These are phyloP conservation scores for Trichonephila clavipes DNA, from an alignment of 1,140 invertebrate genomes.

Conservation along the genomic window DNA sequence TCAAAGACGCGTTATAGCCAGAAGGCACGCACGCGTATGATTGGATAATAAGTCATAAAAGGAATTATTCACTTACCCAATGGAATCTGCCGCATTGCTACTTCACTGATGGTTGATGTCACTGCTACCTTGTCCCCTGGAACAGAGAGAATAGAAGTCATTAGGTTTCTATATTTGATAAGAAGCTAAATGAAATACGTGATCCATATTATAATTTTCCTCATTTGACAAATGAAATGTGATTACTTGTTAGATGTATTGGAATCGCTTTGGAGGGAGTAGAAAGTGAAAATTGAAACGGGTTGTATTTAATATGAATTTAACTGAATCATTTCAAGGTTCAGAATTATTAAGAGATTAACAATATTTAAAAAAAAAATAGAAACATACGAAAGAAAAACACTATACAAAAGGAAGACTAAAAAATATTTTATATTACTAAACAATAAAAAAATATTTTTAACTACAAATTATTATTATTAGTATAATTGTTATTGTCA, in stretches of 20 bases:
- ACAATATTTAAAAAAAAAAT: no score
- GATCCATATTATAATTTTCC: background rate
- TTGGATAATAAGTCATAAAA: constrained; percentile 52
- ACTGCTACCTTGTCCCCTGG: constrained; percentile 30
- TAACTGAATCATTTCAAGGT: no score
- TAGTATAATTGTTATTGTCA: no score
- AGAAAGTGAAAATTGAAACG: no score
- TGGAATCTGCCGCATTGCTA: constrained; percentile 58
- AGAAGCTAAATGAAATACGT: constrained; percentile 2
- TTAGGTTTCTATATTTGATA: constrained; percentile 18
- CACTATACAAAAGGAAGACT: no score
- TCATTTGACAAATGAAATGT: background rate
- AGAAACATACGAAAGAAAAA: no score
- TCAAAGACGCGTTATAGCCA: constrained; percentile 38
- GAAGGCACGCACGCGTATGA: constrained; percentile 44
- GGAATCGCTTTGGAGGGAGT: no score
- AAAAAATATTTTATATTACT: no score
- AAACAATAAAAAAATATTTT: no score
- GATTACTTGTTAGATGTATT: background rate
- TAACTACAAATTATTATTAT: no score
- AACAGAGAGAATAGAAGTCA: constrained; percentile 27
- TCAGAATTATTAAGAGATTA: no score
- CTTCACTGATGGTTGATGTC: constrained; percentile 62
- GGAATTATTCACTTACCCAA: constrained; percentile 55
- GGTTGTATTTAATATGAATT: no score